Evolutionary conservation across 2,888 invertebrate species (phyloP).

Genomic region (Pollenia labialis): DNA sequence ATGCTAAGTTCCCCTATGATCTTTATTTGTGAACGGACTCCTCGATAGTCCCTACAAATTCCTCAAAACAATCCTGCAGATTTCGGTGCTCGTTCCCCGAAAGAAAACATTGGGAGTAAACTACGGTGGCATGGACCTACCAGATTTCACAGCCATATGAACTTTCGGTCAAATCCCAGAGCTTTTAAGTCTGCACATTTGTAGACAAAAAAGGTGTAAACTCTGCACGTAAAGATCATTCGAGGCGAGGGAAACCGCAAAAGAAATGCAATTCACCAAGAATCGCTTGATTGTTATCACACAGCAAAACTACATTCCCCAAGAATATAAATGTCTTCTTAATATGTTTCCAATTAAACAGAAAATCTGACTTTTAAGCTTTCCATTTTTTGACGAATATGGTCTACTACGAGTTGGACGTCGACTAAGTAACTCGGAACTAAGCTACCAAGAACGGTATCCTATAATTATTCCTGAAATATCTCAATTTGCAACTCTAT

Average conservation of each 20-base stretch:
- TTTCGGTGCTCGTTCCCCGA: slow-evolving; percentile 10
- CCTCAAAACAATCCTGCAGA: slow-evolving; percentile 24
- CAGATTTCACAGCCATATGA: neutral
- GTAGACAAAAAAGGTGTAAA: neutral
- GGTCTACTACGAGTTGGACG: slow-evolving; percentile 6
- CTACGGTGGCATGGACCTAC: slow-evolving; percentile 31
- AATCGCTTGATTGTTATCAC: neutral
- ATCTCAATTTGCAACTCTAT: slow-evolving; percentile 10
- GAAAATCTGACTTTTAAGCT: too few relatives aligned
- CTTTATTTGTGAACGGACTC: slow-evolving; percentile 1
- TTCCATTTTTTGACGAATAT: too few relatives aligned
- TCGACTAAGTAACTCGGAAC: neutral
- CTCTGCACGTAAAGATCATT: neutral
- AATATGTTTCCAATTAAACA: neutral
- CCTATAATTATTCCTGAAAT: slow-evolving; percentile 12
- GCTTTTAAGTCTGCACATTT: neutral
- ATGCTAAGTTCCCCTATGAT: neutral
- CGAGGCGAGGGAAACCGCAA: neutral
- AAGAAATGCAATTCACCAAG: slow-evolving; percentile 7
- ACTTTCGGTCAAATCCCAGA: neutral
- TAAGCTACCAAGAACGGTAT: neutral
- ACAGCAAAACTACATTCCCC: neutral
- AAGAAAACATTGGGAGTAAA: slow-evolving; percentile 1
- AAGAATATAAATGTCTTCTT: neutral
- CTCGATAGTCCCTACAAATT: neutral